Evolutionary conservation across 2,797 vertebrate genomes (phyloP), one percentile per base, ranked within the genome.

Genomic region (Chloroceryle amazona): DNA sequence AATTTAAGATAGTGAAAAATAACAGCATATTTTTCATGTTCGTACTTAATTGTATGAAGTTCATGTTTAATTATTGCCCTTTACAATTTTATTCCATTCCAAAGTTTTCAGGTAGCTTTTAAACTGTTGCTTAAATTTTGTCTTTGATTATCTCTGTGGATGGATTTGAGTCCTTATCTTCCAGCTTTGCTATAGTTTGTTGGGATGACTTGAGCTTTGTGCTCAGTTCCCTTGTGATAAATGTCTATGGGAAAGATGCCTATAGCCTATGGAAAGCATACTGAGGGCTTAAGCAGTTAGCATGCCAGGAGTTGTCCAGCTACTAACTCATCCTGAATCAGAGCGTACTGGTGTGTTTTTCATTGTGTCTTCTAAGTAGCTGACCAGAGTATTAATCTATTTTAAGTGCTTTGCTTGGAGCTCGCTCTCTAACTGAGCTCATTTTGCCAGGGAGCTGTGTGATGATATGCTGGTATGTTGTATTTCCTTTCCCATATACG

Each of bases 371-470:
- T 82, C 29, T 55, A 61, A 67, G 63, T 62, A 72, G 85, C 93
- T 91, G 72, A 90, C 65, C 76, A 89, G 82, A 88, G 21, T 81
- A 70, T 92, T 95, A 18, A 55, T 91, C 57, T 92, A 9, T 70
- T 92, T 75, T 41, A 66, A 87, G 39, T 80, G n/a, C 47, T 84
- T 86, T 3, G 1, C 58, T 67, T 74, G 63, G 55, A 70, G 18
- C 33, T 82, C 17, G 66, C n/a, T 55, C 52, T 31, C 17, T 93
- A 39, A 29, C 51, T 71, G 63, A 57, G 35, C 74, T 95, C 4
- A 11, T 79, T 93, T 86, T 72, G 62, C 42, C 13, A 41, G 58
- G 35, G 62, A 92, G 44, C 70, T 73, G 33, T 6, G 7, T 1
- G 2, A 60, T 90, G 73, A 81, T 85, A 31, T 1, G 9, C 49